Evolutionary conservation across 2,113 vertebrate genomes (phyloP).

Genomic region (Callipepla californica): DNA sequence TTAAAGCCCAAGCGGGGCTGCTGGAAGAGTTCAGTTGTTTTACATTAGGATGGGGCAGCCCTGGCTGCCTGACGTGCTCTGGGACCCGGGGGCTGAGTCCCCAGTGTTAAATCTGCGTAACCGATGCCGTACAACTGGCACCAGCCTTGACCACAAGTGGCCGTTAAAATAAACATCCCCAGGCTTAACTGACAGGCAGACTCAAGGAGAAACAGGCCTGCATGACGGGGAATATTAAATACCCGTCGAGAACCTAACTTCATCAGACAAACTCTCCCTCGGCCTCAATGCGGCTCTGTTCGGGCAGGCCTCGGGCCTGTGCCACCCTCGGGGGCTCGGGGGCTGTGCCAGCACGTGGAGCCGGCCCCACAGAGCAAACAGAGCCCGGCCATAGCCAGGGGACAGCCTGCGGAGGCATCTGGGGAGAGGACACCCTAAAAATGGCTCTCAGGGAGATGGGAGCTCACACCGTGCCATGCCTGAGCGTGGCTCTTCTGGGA

Average conservation of each 20-base stretch:
- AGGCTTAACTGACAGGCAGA: conserved; percentile 70
- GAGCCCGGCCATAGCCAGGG: neutral
- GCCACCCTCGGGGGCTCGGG: neutral
- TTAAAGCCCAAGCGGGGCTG: conserved; percentile 30
- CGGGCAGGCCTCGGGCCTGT: neutral
- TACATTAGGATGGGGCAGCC: conserved; percentile 52
- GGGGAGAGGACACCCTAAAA: neutral
- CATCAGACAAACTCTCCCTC: conserved; percentile 23
- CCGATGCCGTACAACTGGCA: conserved; percentile 69
- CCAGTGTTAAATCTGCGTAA: conserved; percentile 60
- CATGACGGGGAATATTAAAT: conserved; percentile 60
- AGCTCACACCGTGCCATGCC: no score
- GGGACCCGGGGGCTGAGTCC: conserved; percentile 54
- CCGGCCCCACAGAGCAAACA: neutral
- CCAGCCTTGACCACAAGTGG: conserved; percentile 77
- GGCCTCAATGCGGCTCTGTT: conserved; percentile 70
- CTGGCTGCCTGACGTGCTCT: conserved; percentile 54
- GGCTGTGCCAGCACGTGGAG: conserved; percentile 6
- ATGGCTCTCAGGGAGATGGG: neutral
- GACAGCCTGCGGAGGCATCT: neutral
- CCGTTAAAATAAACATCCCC: conserved; percentile 76
- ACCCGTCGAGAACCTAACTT: conserved; percentile 20
- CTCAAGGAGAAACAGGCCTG: conserved; percentile 55
- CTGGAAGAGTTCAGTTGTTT: conserved; percentile 68
- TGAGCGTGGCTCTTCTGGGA: neutral